Percentiles rank a stretch among this genome's conserved stretches.
phyloP scores from a whole-genome alignment of 2,888 invertebrate species.

The Rugalucina vietnamica region DNA sequence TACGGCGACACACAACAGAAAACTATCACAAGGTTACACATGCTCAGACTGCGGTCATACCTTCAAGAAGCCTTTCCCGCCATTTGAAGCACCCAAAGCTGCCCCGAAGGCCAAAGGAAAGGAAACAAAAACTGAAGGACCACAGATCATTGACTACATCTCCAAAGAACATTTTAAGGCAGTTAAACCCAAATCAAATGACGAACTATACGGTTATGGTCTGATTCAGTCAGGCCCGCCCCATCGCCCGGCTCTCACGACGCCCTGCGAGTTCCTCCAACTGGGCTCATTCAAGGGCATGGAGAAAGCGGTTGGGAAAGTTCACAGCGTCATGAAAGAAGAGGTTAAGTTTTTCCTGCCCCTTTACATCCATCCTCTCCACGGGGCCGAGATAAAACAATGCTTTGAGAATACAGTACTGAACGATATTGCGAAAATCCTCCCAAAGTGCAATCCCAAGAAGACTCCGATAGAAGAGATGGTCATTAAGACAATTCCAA shows the following conservation, averaged over 20 bases:
- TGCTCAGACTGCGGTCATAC: slow-evolving; percentile 78
- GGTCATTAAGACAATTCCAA: slow-evolving; percentile 76
- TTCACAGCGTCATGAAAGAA: slow-evolving; percentile 78
- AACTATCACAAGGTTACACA: slow-evolving; percentile 67
- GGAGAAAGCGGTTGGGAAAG: slow-evolving; percentile 71
- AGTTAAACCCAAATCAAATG: slow-evolving; percentile 63
- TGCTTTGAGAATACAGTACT: slow-evolving; percentile 70
- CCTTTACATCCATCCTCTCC: slow-evolving; percentile 72
- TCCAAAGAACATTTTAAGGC: slow-evolving; percentile 71
- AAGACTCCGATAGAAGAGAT: slow-evolving; percentile 72
- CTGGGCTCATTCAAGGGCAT: slow-evolving; percentile 73
- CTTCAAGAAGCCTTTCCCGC: slow-evolving; percentile 73
- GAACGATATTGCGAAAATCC: slow-evolving; percentile 66
- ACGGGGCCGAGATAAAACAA: slow-evolving; percentile 70
- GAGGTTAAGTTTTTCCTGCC: slow-evolving; percentile 76
- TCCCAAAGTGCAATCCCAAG: slow-evolving; percentile 73
- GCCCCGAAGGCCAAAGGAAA: slow-evolving; percentile 36
- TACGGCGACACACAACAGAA: slow-evolving; percentile 63
- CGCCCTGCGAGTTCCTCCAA: slow-evolving; percentile 77
- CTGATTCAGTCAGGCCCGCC: slow-evolving; percentile 74
- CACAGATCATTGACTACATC: slow-evolving; percentile 74
- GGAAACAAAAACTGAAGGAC: slow-evolving; percentile 28
- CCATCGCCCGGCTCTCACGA: slow-evolving; percentile 73
- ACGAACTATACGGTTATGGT: slow-evolving; percentile 76
- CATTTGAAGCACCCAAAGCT: slow-evolving; percentile 54